These are phyloP conservation scores for Sebastiscus tertius DNA, from an alignment of 2,797 vertebrate genomes.

Conservation along the genomic window DNA sequence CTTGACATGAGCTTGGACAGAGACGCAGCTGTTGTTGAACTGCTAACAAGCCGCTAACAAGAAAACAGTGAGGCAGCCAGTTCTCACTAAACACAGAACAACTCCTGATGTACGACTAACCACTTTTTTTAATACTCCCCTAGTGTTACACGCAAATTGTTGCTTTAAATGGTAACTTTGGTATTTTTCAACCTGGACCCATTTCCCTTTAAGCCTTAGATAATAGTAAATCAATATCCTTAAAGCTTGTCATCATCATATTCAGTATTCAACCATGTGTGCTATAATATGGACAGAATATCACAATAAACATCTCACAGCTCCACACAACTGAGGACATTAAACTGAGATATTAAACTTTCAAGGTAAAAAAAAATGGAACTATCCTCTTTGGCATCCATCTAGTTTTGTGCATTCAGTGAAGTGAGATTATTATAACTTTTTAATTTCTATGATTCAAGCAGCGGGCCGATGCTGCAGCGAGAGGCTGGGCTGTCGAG, in stretches of 20 bases:
- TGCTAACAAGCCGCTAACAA: constrained; percentile 30
- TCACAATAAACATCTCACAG: neutral
- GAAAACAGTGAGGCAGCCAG: constrained; percentile 9
- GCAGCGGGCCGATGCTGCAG: constrained; percentile 22
- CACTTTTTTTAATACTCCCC: neutral
- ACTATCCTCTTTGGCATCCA: neutral
- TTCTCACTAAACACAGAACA: constrained; percentile 15
- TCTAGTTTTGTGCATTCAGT: neutral
- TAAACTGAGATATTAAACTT: neutral
- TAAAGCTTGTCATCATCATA: neutral
- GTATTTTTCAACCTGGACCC: too few relatives aligned
- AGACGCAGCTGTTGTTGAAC: constrained; percentile 36
- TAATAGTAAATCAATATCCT: neutral
- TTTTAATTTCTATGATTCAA: neutral
- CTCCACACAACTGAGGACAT: neutral
- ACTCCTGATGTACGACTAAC: constrained; percentile 4
- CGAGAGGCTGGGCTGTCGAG: neutral
- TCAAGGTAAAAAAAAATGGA: neutral
- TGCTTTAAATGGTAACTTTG: neutral
- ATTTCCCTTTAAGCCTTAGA: too few relatives aligned
- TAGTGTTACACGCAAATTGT: neutral
- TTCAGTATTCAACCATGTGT: neutral
- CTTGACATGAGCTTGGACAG: constrained; percentile 12
- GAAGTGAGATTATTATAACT: constrained; percentile 3
- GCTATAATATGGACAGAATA: neutral